Conservation (phyloP, 2,113 vertebrate species). For the Mobula hypostoma region DNA sequence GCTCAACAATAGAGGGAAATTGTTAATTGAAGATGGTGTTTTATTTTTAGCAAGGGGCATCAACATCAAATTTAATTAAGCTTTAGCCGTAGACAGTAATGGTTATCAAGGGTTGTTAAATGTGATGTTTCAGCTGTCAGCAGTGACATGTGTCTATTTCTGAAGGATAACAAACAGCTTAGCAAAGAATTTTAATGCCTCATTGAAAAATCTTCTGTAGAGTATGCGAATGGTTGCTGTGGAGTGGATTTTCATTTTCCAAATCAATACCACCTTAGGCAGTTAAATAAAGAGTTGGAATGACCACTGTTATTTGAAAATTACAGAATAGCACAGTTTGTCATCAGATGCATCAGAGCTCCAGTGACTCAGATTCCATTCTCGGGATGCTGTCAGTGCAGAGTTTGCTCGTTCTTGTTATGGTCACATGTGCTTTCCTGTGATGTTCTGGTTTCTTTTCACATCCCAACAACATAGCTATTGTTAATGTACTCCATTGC, state of each 20-base stretch:
- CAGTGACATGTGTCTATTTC: neutral
- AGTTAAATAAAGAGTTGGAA: neutral
- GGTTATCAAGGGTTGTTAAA: constrained; percentile 1
- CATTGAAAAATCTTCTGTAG: neutral
- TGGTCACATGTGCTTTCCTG: too few relatives aligned
- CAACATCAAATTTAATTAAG: constrained; percentile 30
- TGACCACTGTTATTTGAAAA: neutral
- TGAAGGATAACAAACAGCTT: neutral
- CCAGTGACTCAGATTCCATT: too few relatives aligned
- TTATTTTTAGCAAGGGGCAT: constrained; percentile 2
- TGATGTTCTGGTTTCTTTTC: too few relatives aligned
- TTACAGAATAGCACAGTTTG: too few relatives aligned
- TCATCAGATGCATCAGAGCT: too few relatives aligned
- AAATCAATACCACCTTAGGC: neutral
- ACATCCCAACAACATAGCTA: too few relatives aligned
- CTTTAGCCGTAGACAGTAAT: neutral
- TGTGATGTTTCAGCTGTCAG: neutral
- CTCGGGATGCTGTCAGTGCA: too few relatives aligned
- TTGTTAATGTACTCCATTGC: neutral
- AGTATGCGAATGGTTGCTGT: neutral
- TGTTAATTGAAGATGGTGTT: constrained; percentile 7
- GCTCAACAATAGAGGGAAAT: neutral
- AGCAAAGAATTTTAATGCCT: neutral
- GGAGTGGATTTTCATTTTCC: neutral
- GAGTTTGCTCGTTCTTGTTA: neutral